A percentile compares a stretch with the other conserved stretches of the same genome.
Evolutionary conservation across 1,140 invertebrate genomes (phyloP).

Genomic region (Brachionus rotundiformis): DNA sequence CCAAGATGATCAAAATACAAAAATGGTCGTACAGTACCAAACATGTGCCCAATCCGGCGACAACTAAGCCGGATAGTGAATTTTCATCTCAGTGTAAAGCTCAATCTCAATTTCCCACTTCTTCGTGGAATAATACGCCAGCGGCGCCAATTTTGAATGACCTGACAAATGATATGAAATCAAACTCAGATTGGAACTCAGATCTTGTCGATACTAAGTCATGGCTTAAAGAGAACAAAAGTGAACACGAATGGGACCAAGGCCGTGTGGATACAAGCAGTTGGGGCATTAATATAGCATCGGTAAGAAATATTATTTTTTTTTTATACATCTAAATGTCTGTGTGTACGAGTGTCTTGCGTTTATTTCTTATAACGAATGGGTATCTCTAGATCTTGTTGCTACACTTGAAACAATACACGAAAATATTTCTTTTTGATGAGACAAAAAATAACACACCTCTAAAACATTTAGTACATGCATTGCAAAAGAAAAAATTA

Average conservation of each 20-base stretch:
- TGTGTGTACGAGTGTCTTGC: neutral
- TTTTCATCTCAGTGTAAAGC: neutral
- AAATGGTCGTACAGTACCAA: conserved; percentile 37
- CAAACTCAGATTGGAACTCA: neutral
- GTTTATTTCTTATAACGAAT: neutral
- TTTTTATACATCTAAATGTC: neutral
- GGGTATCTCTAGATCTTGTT: neutral
- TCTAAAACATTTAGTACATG: too few relatives aligned
- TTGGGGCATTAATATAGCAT: conserved; percentile 26
- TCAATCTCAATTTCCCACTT: neutral
- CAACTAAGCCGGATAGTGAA: neutral
- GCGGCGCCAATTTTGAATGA: neutral
- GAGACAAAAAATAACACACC: too few relatives aligned
- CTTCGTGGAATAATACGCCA: neutral
- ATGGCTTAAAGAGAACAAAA: conserved; percentile 27
- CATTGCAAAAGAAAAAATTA: too few relatives aligned
- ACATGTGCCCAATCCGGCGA: conserved; percentile 31
- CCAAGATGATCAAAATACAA: neutral
- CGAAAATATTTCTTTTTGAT: too few relatives aligned
- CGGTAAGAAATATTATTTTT: conserved; percentile 22
- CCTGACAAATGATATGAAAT: neutral
- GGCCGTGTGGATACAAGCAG: conserved; percentile 38
- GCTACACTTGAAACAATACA: too few relatives aligned
- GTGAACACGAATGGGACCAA: conserved; percentile 34
- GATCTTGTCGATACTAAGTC: conserved; percentile 39